phyloP scores from a whole-genome alignment of 2,888 invertebrate species.

The Cremastinae sp. region DNA sequence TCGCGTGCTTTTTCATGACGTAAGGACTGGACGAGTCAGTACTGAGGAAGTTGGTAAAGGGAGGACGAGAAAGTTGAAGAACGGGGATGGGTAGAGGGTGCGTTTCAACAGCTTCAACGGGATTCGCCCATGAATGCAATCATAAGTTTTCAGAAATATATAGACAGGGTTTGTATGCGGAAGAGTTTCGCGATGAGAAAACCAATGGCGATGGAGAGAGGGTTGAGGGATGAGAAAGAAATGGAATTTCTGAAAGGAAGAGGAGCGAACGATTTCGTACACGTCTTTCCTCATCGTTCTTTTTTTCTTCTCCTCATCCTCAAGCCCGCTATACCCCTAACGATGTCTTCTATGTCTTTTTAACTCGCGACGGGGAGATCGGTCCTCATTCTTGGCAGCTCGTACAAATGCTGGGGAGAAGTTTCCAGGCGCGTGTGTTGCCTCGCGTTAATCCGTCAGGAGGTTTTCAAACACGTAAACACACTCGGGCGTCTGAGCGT shows the following conservation, averaged over 20 bases:
- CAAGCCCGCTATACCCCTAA: too few relatives aligned
- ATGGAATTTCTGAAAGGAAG: constrained; percentile 32
- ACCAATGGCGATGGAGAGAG: constrained; percentile 4
- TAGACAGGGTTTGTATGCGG: constrained; percentile 40
- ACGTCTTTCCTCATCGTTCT: constrained; percentile 32
- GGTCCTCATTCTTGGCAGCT: constrained; percentile 42
- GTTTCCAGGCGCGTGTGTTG: constrained; percentile 51
- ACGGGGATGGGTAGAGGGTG: constrained; percentile 5
- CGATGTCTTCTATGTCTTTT: too few relatives aligned
- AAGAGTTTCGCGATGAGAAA: constrained; percentile 42
- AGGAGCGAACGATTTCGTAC: constrained; percentile 29
- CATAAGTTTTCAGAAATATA: constrained; percentile 46
- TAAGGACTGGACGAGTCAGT: constrained; percentile 17
- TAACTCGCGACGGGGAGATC: too few relatives aligned
- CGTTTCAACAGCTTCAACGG: constrained; percentile 39
- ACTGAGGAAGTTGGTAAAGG: constrained; percentile 24
- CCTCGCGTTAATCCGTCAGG: constrained; percentile 53
- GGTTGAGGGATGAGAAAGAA: constrained; percentile 32
- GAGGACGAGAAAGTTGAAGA: constrained; percentile 21
- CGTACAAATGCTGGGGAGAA: constrained; percentile 54
- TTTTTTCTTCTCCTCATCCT: neutral
- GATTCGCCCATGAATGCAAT: constrained; percentile 52
- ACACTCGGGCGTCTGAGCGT: neutral
- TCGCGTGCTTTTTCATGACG: constrained; percentile 24
- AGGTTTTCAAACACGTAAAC: constrained; percentile 5